Evolutionary conservation across 2,797 vertebrate species (phyloP), one percentile per base, ranked within the genome.

Genomic region (Rhabdomys pumilio): DNA sequence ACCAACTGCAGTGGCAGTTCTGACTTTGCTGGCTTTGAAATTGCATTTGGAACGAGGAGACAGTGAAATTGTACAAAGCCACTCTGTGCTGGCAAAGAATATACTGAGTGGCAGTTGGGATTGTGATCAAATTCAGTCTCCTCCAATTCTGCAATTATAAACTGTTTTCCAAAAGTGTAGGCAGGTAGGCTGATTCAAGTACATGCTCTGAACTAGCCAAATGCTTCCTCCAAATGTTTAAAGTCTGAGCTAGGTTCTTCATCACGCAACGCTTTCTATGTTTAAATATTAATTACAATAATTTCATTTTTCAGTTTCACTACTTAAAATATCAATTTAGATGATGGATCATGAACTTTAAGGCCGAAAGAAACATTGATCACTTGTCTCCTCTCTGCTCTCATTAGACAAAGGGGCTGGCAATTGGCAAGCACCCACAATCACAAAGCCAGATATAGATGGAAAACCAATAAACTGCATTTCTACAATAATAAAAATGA

Each of bases 251-350:
- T 31, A 67, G 38, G 50, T 80, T 92, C 50, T 95, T 90, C 34
- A 93, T 94, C 90, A 90, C 14, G 11, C 91, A 96, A 72, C 63
- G 61, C 67, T 97, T 95, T 82, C 59, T 73, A 8, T 76, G 94
- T 97, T 88, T 96, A 97, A 97, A 96, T 97, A 98, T 97, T 97
- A 96, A 97, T 93, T 88, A 80, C 91, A 95, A 96, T 93, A 95
- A 97, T 92, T 97, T 97, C 89, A 96, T 97, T 97, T 97, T 95
- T 47, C 14, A 95, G 69, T 76, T 91, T 93, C 87, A 94, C 77
- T 96, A 80, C 86, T 96, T 96, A 96, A 96, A 97, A 95, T 93
- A 94, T 92, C 97, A 96, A 94, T 97, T 93, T 85, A 91, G 87
- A 93, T 94, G 94, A 97, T 94, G 90, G 75, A 96, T 96, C 79